Evolutionary conservation across 2,888 invertebrate species (phyloP).

Genomic region (Drosophila yooni): DNA sequence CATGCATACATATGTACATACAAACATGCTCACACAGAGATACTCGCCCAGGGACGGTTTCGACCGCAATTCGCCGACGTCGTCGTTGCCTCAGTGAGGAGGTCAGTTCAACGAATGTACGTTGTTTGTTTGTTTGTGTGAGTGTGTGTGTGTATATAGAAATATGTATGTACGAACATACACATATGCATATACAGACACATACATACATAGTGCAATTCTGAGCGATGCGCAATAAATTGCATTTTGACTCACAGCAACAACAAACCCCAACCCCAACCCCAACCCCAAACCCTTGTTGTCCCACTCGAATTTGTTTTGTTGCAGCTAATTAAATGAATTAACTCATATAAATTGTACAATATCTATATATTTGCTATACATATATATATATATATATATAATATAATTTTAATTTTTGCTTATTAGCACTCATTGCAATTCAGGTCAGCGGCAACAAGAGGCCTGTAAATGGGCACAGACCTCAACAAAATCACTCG

Average conservation of each 20-base stretch:
- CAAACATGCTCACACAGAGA: constrained; percentile 47
- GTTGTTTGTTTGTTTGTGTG: constrained; percentile 45
- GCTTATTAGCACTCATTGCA: constrained; percentile 48
- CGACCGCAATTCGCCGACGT: constrained; percentile 80
- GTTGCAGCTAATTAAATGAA: constrained; percentile 60
- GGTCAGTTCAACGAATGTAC: constrained; percentile 72
- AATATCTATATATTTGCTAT: constrained; percentile 44
- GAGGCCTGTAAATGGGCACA: constrained; percentile 55
- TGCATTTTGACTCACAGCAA: constrained; percentile 56
- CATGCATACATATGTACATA: constrained; percentile 21
- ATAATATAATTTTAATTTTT: constrained; percentile 29
- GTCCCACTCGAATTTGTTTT: constrained; percentile 17
- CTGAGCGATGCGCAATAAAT: constrained; percentile 73
- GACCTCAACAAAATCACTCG: constrained; percentile 38
- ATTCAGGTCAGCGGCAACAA: constrained; percentile 52
- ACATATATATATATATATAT: not conserved
- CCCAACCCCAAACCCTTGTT: not conserved
- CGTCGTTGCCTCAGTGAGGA: constrained; percentile 62
- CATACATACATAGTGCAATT: constrained; percentile 35
- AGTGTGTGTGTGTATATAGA: constrained; percentile 15
- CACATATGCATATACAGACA: constrained; percentile 8
- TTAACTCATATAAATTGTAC: constrained; percentile 52
- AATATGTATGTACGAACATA: constrained; percentile 10
- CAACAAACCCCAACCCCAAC: not conserved
- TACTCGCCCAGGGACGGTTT: constrained; percentile 82